Evolutionary conservation across 2,113 vertebrate genomes (phyloP).

Genomic region (Dermatemys mawii): DNA sequence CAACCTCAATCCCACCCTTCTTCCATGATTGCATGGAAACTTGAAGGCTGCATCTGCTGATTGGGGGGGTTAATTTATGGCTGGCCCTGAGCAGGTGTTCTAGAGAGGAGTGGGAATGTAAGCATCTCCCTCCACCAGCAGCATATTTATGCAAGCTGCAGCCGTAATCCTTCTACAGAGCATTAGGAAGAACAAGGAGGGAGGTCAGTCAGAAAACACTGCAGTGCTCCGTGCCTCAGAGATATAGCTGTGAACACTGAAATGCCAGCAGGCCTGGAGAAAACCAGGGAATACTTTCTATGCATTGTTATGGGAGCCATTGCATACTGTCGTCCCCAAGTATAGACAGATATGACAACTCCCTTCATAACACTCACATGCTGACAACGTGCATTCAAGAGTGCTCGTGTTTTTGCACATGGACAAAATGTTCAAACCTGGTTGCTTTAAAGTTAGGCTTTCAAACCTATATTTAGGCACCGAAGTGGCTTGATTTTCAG

Average conservation of each 20-base stretch:
- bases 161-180: not conserved
- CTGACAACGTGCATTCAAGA: not conserved
- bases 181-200: not conserved
- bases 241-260: not conserved
- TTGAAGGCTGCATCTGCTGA: not conserved
- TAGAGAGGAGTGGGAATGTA: not conserved
- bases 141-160: not conserved
- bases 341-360: not conserved
- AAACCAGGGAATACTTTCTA: not conserved
- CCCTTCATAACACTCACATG: not conserved
- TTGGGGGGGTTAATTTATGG: not conserved
- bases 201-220: not conserved
- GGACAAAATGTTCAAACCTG: not conserved
- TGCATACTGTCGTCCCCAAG: not conserved
- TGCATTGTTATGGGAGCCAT: not conserved
- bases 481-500: not conserved
- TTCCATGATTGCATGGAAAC: not conserved
- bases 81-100: fast-evolving
- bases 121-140: fast-evolving
- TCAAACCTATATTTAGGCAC: not conserved
- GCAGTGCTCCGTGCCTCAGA: fast-evolving
- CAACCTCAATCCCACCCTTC: not conserved
- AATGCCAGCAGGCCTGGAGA: not conserved
- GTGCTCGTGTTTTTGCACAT: not conserved
- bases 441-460: not conserved